Conservation (phyloP, 2,888 invertebrate genomes). For the Acleris laterana region DNA sequence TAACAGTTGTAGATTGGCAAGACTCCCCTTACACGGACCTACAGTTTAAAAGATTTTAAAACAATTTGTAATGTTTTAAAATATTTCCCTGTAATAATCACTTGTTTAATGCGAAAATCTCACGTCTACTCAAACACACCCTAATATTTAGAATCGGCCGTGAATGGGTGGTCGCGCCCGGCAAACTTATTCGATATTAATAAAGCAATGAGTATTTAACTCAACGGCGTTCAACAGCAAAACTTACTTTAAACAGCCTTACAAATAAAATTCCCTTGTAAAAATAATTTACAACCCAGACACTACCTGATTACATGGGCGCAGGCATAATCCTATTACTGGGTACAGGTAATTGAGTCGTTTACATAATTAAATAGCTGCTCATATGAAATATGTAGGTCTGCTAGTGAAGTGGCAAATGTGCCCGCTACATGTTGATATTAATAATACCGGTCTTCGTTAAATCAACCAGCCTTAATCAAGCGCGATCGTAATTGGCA, state of each 20-base stretch:
- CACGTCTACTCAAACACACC: conserved; percentile 17
- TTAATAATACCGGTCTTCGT: conserved; percentile 12
- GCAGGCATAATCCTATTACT: conserved; percentile 36
- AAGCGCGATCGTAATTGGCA: conserved; percentile 3
- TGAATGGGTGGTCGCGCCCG: conserved; percentile 29
- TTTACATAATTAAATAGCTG: conserved; percentile 38
- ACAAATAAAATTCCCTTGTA: conserved; percentile 22
- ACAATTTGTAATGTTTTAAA: too few relatives aligned
- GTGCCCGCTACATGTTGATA: conserved; percentile 18
- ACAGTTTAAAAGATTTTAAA: too few relatives aligned
- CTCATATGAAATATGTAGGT: conserved; percentile 37
- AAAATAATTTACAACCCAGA: conserved; percentile 35
- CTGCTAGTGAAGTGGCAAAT: conserved; percentile 22
- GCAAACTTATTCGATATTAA: conserved; percentile 14
- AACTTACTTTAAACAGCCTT: neutral
- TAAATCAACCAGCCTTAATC: conserved; percentile 2
- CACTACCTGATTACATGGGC: conserved; percentile 35
- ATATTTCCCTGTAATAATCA: too few relatives aligned
- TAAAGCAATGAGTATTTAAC: conserved; percentile 31
- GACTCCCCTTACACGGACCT: too few relatives aligned
- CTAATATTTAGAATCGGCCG: conserved; percentile 16
- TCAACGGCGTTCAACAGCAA: neutral
- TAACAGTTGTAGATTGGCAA: too few relatives aligned
- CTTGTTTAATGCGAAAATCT: neutral
- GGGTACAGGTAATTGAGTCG: conserved; percentile 35